A percentile compares a stretch with the other conserved stretches of the same genome.
Evolutionary conservation across 2,888 invertebrate genomes (phyloP).

Genomic region (Tipula confusa): DNA sequence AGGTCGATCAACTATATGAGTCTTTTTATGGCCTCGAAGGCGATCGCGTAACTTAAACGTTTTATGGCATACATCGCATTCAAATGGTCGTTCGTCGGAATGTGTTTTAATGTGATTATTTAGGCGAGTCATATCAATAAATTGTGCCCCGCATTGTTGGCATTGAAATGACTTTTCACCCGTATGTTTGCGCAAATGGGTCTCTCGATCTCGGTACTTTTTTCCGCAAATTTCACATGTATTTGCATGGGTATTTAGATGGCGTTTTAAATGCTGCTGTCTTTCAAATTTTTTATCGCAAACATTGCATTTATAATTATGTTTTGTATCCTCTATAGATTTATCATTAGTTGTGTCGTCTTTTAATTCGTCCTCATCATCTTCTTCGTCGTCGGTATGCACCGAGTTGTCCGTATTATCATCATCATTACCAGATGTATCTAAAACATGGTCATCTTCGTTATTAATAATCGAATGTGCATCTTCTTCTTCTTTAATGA

Average conservation of each 20-base stretch:
- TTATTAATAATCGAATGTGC: background rate
- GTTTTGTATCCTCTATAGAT: background rate
- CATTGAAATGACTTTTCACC: slow-evolving; percentile 3
- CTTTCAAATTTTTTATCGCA: background rate
- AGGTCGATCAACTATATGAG: slow-evolving; percentile 13
- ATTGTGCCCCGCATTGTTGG: background rate
- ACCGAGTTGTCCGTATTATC: background rate
- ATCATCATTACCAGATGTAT: background rate
- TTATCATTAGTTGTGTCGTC: background rate
- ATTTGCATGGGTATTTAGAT: background rate
- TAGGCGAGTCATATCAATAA: background rate
- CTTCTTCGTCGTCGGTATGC: background rate
- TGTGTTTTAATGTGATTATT: slow-evolving; percentile 13
- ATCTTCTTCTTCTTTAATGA: background rate
- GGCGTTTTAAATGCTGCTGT: background rate
- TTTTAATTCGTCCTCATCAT: background rate
- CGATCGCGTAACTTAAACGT: slow-evolving; percentile 17
- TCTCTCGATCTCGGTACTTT: background rate
- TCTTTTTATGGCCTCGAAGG: slow-evolving; percentile 6
- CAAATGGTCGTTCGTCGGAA: background rate
- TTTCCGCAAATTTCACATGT: background rate
- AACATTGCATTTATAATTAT: background rate
- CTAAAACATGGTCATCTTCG: background rate
- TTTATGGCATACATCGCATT: background rate
- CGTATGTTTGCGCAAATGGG: background rate